Conservation (phyloP, 2,888 invertebrate species). For the Podotricha telesiphe region DNA sequence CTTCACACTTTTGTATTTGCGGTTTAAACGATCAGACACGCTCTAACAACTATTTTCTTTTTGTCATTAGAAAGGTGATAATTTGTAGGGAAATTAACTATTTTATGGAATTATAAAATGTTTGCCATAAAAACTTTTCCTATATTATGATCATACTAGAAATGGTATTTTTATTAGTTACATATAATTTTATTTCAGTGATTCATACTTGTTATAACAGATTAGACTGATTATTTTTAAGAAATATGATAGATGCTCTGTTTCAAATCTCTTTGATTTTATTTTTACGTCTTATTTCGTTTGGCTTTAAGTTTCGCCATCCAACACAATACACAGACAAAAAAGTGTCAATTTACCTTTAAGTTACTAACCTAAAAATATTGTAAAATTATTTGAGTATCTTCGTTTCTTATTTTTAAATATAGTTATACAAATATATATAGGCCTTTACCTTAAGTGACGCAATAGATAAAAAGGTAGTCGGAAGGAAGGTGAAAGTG, state of each 20-base stretch:
- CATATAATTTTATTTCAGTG: too few species aligned
- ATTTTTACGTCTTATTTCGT: too few species aligned
- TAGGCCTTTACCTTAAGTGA: background rate
- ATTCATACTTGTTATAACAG: too few species aligned
- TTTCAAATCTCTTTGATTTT: too few species aligned
- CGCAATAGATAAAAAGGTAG: background rate
- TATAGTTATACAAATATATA: background rate
- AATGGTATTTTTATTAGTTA: background rate
- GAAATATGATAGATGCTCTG: too few species aligned
- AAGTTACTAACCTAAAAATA: too few species aligned
- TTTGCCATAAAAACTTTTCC: background rate
- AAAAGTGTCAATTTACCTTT: too few species aligned
- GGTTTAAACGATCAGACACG: slow-evolving; percentile 20
- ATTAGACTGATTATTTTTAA: too few species aligned
- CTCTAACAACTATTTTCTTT: slow-evolving; percentile 23
- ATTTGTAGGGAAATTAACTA: slow-evolving; percentile 16
- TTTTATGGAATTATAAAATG: slow-evolving; percentile 12
- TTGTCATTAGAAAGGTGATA: slow-evolving; percentile 24
- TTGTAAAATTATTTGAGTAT: too few species aligned
- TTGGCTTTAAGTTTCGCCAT: too few species aligned
- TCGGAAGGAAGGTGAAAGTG: slow-evolving; percentile 9
- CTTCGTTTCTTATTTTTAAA: background rate
- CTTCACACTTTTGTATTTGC: slow-evolving; percentile 24
- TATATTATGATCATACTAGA: background rate
- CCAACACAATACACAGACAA: too few species aligned